Evolutionary conservation across 2,797 vertebrate genomes (phyloP).

Genomic region (Zenarchopterus dispar): DNA sequence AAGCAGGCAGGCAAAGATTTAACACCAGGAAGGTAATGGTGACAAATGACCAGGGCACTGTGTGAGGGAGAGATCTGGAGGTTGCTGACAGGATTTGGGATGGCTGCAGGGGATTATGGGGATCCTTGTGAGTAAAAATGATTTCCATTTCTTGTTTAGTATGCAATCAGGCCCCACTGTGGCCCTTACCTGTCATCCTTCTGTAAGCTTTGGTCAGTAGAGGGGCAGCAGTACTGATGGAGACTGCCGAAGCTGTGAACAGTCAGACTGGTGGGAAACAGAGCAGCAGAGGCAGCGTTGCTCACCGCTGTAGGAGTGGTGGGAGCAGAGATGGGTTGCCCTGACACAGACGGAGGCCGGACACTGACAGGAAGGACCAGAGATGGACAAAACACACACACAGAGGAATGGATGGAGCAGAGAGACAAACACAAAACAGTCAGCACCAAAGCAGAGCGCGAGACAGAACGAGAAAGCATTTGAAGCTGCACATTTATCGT

Average conservation of each 20-base stretch:
- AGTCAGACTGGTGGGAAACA: conserved; percentile 76
- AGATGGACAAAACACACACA: conserved; percentile 51
- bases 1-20: conserved; percentile 17
- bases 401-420: conserved; percentile 57
- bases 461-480: conserved; percentile 30
- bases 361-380: conserved; percentile 63
- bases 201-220: conserved; percentile 66
- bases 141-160: conserved; percentile 21
- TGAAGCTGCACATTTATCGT: conserved; percentile 53
- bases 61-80: conserved; percentile 8
- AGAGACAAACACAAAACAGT: conserved; percentile 66
- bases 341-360: conserved; percentile 66
- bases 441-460: conserved; percentile 54
- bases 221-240: conserved; percentile 81
- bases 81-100: conserved; percentile 18
- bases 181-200: conserved; percentile 77
- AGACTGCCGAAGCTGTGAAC: conserved; percentile 81
- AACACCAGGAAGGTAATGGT: conserved; percentile 22
- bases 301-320: conserved; percentile 64
- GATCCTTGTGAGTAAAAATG: background rate
- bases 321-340: conserved; percentile 76
- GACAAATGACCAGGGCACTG: conserved; percentile 11
- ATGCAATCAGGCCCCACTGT: conserved; percentile 41
- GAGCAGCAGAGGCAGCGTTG: conserved; percentile 48
- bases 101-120: conserved; percentile 11